Conservation (phyloP, 2,888 invertebrate genomes). For the Eumerus sabulonum region DNA sequence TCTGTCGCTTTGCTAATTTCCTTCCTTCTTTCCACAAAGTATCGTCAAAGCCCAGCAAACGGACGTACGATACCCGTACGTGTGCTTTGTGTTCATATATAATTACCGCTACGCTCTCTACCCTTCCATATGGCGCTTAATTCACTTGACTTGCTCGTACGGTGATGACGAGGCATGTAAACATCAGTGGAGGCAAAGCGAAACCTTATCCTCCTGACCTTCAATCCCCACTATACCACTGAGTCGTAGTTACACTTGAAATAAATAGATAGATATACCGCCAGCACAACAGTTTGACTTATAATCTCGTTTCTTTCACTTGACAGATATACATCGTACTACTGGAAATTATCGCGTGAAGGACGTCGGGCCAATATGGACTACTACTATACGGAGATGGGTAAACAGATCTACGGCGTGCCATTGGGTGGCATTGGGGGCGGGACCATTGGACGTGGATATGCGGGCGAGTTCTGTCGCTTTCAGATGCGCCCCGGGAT, state of each 20-base stretch:
- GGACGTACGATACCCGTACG: too few relatives aligned
- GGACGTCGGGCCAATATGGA: constrained; percentile 89
- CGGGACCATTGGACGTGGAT: constrained; percentile 90
- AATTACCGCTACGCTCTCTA: constrained; percentile 28
- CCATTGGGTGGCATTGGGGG: constrained; percentile 91
- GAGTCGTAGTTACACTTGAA: background rate
- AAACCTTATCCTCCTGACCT: constrained; percentile 15
- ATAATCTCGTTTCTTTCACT: background rate
- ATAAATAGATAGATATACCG: constrained; percentile 13
- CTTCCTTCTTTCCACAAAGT: background rate
- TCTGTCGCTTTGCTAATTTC: constrained; percentile 12
- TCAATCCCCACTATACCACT: constrained; percentile 7
- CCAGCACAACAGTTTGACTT: constrained; percentile 25
- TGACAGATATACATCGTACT: constrained; percentile 86
- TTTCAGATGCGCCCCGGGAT: constrained; percentile 93
- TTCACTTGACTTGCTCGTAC: constrained; percentile 17
- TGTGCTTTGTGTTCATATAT: background rate
- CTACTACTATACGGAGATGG: constrained; percentile 84
- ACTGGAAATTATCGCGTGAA: constrained; percentile 82
- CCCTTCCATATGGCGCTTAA: constrained; percentile 11
- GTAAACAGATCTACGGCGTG: constrained; percentile 93
- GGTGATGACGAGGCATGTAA: constrained; percentile 7
- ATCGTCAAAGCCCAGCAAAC: constrained; percentile 7
- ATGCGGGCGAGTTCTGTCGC: constrained; percentile 94
- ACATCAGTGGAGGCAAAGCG: background rate